phyloP scores from a whole-genome alignment of 2,888 invertebrate species.

The Folsomia candida region DNA sequence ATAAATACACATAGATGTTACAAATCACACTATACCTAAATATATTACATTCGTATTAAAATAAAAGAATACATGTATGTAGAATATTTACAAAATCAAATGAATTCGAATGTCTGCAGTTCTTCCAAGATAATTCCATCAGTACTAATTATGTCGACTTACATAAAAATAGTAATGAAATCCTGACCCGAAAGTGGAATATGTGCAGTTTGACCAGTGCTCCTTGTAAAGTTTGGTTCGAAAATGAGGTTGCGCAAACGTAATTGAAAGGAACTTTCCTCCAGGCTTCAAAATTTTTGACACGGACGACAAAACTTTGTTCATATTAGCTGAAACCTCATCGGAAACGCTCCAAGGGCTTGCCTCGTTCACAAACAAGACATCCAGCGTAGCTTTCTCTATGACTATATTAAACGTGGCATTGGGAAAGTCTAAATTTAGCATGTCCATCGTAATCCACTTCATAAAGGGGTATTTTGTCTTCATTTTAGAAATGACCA shows the following conservation, averaged over 20 bases:
- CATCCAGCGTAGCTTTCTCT: slow-evolving; percentile 58
- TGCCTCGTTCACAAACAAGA: slow-evolving; percentile 55
- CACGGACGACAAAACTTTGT: slow-evolving; percentile 52
- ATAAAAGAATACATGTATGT: background rate
- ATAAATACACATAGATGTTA: slow-evolving; percentile 14
- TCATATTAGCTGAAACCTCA: slow-evolving; percentile 50
- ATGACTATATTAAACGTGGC: slow-evolving; percentile 55
- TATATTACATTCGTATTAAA: slow-evolving; percentile 12
- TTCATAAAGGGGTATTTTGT: slow-evolving; percentile 52
- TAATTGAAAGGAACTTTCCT: slow-evolving; percentile 54
- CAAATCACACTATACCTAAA: slow-evolving; percentile 14
- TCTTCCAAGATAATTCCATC: background rate
- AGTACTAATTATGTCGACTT: background rate
- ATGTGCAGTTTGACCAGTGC: slow-evolving; percentile 49
- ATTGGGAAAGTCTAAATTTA: slow-evolving; percentile 52
- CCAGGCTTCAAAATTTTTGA: slow-evolving; percentile 24
- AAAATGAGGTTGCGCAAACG: slow-evolving; percentile 57
- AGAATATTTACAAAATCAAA: too few relatives aligned
- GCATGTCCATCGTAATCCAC: slow-evolving; percentile 56
- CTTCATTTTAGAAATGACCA: slow-evolving; percentile 55
- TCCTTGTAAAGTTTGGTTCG: slow-evolving; percentile 52
- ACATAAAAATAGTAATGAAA: slow-evolving; percentile 52
- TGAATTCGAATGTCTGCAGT: too few relatives aligned
- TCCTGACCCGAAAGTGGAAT: slow-evolving; percentile 51
- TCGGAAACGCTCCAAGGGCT: slow-evolving; percentile 54